Conservation (phyloP, 1,140 invertebrate genomes). For the Procambarus clarkii region DNA sequence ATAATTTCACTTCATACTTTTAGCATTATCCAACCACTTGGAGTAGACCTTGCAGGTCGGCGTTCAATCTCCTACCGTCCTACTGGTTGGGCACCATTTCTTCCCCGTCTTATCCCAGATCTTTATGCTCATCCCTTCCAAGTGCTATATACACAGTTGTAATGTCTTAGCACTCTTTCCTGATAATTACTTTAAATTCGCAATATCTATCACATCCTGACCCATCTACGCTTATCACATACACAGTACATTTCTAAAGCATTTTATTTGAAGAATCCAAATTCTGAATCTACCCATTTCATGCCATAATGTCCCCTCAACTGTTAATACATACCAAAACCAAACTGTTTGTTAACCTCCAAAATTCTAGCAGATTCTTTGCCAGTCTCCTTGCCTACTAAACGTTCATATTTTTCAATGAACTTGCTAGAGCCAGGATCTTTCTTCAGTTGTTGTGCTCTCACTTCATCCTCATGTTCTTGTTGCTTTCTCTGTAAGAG, state of each 20-base stretch:
- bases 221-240: background rate
- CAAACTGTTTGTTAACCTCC: slow-evolving; percentile 63
- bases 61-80: too few relatives aligned
- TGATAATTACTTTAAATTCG: too few relatives aligned
- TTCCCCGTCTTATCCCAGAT: too few relatives aligned
- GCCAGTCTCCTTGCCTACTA: slow-evolving; percentile 61
- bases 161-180: too few relatives aligned
- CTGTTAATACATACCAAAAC: slow-evolving; percentile 33
- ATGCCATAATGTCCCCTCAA: background rate
- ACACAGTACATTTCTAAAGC: background rate
- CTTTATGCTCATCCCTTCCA: too few relatives aligned
- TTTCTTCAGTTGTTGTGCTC: slow-evolving; percentile 55
- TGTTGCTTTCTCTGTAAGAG: slow-evolving; percentile 46
- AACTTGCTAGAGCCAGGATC: slow-evolving; percentile 50
- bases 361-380: slow-evolving; percentile 55
- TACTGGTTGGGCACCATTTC: too few relatives aligned
- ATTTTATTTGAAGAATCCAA: background rate
- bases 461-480: slow-evolving; percentile 35
- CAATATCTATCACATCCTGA: too few relatives aligned
- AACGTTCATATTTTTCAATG: slow-evolving; percentile 53
- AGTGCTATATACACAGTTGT: too few relatives aligned
- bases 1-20: too few relatives aligned
- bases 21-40: too few relatives aligned
- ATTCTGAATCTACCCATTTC: background rate
- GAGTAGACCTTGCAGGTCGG: too few relatives aligned